Percentiles rank a stretch among this genome's conserved stretches.
phyloP scores from a whole-genome alignment of 2,797 vertebrate genomes.

The Hypotaenidia okinawae region DNA sequence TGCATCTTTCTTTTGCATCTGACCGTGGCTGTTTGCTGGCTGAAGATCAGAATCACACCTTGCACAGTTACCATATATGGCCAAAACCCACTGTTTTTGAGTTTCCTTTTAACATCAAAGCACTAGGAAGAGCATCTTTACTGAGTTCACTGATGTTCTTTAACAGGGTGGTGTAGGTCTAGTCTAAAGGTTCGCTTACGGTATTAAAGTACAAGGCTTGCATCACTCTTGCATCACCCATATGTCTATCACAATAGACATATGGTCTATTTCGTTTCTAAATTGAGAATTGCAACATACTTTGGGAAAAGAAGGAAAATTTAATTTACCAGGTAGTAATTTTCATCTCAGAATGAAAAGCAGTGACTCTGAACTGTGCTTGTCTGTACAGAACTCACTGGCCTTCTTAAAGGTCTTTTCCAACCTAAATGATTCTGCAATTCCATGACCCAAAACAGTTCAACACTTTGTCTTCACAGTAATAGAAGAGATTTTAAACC shows the following conservation, averaged over 20 bases:
- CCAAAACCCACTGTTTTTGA: constrained; percentile 52
- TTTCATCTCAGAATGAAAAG: background rate
- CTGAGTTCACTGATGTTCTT: constrained; percentile 66
- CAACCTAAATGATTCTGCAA: background rate
- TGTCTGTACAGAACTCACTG: background rate
- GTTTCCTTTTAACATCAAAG: constrained; percentile 68
- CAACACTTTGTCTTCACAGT: background rate
- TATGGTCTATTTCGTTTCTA: constrained; percentile 37
- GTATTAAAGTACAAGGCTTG: constrained; percentile 65
- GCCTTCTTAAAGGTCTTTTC: background rate
- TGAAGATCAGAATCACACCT: constrained; percentile 70
- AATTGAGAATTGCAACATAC: background rate
- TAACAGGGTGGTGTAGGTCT: constrained; percentile 75
- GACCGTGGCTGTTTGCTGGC: background rate
- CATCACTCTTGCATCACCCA: too few relatives aligned
- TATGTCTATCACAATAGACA: too few relatives aligned
- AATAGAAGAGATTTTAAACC: background rate
- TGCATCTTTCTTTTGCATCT: background rate
- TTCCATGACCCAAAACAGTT: background rate
- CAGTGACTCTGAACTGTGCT: background rate
- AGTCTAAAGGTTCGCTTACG: constrained; percentile 74
- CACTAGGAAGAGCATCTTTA: constrained; percentile 68
- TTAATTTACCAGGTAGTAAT: background rate
- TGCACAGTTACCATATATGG: constrained; percentile 68
- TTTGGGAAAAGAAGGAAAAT: constrained; percentile 28